Percentiles rank a stretch among this genome's conserved stretches.
Conservation (phyloP, 2,113 vertebrate species). For the Aramus guarauna region DNA sequence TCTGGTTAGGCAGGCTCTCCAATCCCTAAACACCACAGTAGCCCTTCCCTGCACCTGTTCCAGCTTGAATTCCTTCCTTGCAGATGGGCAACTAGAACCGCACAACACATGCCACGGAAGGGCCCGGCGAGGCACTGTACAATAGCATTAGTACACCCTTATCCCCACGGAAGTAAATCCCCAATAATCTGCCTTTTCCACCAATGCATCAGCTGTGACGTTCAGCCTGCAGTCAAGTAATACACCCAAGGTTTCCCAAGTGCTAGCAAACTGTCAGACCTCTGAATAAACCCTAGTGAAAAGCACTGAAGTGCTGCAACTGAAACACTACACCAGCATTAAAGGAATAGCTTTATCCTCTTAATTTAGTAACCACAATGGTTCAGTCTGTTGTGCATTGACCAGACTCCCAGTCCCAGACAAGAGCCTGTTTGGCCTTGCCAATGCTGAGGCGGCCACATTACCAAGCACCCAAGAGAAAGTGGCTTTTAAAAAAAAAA, state of each 20-base stretch:
- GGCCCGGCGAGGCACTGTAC: not conserved
- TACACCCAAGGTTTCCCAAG: not conserved
- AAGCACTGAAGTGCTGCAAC: not conserved
- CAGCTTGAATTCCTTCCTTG: slow-evolving; percentile 32
- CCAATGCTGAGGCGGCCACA: not conserved
- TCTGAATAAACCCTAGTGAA: not conserved
- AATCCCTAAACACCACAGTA: not conserved
- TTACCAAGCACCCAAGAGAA: not conserved
- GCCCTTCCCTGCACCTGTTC: slow-evolving; percentile 64
- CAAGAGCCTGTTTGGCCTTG: not conserved
- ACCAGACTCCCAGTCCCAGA: not conserved
- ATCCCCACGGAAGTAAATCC: not conserved
- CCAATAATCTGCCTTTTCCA: slow-evolving; percentile 42
- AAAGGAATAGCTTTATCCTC: slow-evolving; percentile 38
- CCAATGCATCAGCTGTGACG: not conserved
- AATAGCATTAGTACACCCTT: not conserved
- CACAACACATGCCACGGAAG: not conserved
- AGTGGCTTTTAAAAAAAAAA: not conserved
- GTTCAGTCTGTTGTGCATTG: not conserved
- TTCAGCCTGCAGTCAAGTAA: not conserved
- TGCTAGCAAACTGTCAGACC: not conserved
- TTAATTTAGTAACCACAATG: slow-evolving; percentile 36
- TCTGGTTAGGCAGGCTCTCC: not conserved
- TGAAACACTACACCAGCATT: slow-evolving; percentile 40
- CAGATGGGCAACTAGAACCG: not conserved